Base-by-base conservation (phyloP, 2,888 invertebrate species). In the Cephus spinipes region DNA sequence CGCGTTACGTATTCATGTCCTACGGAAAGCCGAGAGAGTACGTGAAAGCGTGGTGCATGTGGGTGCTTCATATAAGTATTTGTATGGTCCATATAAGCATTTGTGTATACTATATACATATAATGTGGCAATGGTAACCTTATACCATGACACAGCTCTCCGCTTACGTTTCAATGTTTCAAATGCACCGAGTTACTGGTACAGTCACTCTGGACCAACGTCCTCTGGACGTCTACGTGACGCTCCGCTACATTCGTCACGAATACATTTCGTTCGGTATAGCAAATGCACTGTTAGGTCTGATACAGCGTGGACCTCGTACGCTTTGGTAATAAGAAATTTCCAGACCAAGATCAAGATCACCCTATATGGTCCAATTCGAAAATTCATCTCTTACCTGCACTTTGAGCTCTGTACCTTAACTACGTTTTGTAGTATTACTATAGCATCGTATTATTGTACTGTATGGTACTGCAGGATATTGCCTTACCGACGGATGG, bases 1-100 rank as follows among this genome's bases (percentile, higher is more conserved):
- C 76, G 77, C 73, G 80, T 85, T 85, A 83, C 81, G 81, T 84
- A 84, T 83, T 84, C 80, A 85, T 81, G 79, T 55, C 79, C 77
- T 80, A 79, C 73, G 77, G 78, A 73, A 77, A 79, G 80, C 79
- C 55, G 55, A 55, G 23, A 23, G 23, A 55, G 77, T 80, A 78
- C 76, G 76, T 35, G 68, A 68, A 71, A 75, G 79, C 77, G 77
- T 33, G 30, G 73, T 32, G 68, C 74, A 36, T 76, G 68, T 55
- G 23, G 31, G 31, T n/a, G 11, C 76, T 31, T 32, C 12, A 12
- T 69, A n/a, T 6, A 4, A 35, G n/a, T 68, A 71, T 73, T 68
- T 76, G 73, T 74, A 79, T 73, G 76, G 76, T 76, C 15, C 40
- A 15, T 15, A 40, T 40, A 40, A 40, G 40, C 30, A 76, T n/a